phyloP scores from a whole-genome alignment of 2,797 vertebrate species.

The Trematomus bernacchii region DNA sequence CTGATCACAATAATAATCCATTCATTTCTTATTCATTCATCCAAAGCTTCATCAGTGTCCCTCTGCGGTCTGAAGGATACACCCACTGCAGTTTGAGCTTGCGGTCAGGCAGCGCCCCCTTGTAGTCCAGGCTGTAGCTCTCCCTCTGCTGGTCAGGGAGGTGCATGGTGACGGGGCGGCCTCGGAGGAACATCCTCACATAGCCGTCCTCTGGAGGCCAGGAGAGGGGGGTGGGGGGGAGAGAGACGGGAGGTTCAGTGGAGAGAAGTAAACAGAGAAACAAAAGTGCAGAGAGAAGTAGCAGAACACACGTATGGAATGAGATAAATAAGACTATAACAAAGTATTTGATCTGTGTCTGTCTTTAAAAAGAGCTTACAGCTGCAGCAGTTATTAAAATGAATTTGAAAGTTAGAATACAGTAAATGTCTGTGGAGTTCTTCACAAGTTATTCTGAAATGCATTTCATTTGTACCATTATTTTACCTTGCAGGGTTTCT shows the following conservation, averaged over 20 bases:
- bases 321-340: no score
- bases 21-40: neutral
- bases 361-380: no score
- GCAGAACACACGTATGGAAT: neutral
- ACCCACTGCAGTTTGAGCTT: constrained; percentile 94
- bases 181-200: constrained; percentile 93
- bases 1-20: neutral
- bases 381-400: no score
- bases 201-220: constrained; percentile 88
- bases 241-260: neutral
- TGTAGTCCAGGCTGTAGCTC: constrained; percentile 88
- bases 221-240: neutral
- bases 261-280: neutral
- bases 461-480: no score
- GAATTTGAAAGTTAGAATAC: no score
- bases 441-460: no score
- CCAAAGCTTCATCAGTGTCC: neutral
- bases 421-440: no score
- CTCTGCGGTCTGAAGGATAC: constrained; percentile 87
- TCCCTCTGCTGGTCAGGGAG: constrained; percentile 85
- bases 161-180: constrained; percentile 92
- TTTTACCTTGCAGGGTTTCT: no score
- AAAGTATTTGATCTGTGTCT: no score
- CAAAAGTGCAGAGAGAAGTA: neutral
- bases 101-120: constrained; percentile 84